phyloP scores from a whole-genome alignment of 2,113 vertebrate genomes.

The Sterna hirundo region DNA sequence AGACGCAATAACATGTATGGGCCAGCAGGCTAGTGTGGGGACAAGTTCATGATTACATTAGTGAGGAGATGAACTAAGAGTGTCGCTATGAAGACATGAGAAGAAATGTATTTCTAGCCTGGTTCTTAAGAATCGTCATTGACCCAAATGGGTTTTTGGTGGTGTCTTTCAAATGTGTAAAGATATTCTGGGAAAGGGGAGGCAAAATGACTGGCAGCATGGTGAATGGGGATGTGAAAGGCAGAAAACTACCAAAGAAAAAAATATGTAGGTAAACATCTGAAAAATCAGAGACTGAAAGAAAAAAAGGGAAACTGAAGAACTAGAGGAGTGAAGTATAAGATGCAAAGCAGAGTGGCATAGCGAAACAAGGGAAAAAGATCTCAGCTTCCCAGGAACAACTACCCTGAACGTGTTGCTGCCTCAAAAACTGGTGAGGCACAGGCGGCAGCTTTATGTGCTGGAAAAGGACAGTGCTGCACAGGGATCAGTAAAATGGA shows the following conservation, averaged over 20 bases:
- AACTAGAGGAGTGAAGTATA: background rate
- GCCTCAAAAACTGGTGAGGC: background rate
- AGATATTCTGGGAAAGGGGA: background rate
- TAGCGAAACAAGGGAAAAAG: background rate
- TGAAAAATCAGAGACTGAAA: background rate
- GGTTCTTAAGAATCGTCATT: background rate
- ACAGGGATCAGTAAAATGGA: background rate
- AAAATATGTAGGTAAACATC: background rate
- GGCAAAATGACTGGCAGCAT: background rate
- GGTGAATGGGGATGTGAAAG: background rate
- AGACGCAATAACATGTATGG: background rate
- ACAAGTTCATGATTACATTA: background rate
- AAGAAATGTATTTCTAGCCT: background rate
- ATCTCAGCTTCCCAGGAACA: background rate
- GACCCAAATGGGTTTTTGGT: background rate
- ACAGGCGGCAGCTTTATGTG: background rate
- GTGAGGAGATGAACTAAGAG: background rate
- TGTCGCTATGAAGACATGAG: background rate
- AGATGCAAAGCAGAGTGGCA: background rate
- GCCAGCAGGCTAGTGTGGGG: background rate
- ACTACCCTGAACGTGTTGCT: background rate
- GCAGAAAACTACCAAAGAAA: background rate
- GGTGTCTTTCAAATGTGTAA: background rate
- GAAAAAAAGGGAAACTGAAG: background rate
- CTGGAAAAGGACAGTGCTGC: background rate